Base-by-base conservation (phyloP, 2,113 vertebrate genomes). In the Thermophis baileyi region DNA sequence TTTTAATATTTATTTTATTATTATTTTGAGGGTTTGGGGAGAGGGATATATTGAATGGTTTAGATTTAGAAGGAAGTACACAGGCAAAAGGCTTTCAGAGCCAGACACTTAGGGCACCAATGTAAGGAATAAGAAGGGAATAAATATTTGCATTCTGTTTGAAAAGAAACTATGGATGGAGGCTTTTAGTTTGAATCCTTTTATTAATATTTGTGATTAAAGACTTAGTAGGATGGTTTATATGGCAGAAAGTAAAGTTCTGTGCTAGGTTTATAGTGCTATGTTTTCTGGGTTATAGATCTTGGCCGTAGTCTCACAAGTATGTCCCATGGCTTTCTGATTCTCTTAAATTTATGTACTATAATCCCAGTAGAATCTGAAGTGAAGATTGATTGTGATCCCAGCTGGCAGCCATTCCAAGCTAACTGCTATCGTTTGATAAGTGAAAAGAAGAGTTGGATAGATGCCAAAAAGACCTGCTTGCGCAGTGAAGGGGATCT, bases 371-470 rank as follows among this genome's bases (percentile, higher is more conserved):
- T 96, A 98, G 98, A 98, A 97, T 95, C 96, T 0, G 97, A 97
- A 54, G 97, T 98, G 94, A 98, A 97, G 93, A 98, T 98, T 89
- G 98, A 99, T 93, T 99, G 99, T 0, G 98, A 99, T 74, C 97
- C 98, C 44, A 98, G 98, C 96, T 99, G 99, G 99, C 98, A 98
- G 97, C 97, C 98, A 63, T 99, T 99, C 96, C 99, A 98, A 97
- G 98, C 98, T 85, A 98, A 98, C 95, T 99, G 99, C 97, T 99
- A 99, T 97, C 98, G 98, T 53, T 95, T 99, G 93, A 98, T 98
- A 60, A 97, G 97, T 0, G 99, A 99, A 93, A 98, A 98, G 95
- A 98, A 97, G 51, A 98, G 97, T 93, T 99, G 99, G 99, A 98
- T 98, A 85, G 97, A 98, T 0, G 98, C 99, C 0, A 98, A 98